These are phyloP conservation scores for Pimephales promelas DNA, from an alignment of 2,113 vertebrate genomes.

Conservation along the genomic window DNA sequence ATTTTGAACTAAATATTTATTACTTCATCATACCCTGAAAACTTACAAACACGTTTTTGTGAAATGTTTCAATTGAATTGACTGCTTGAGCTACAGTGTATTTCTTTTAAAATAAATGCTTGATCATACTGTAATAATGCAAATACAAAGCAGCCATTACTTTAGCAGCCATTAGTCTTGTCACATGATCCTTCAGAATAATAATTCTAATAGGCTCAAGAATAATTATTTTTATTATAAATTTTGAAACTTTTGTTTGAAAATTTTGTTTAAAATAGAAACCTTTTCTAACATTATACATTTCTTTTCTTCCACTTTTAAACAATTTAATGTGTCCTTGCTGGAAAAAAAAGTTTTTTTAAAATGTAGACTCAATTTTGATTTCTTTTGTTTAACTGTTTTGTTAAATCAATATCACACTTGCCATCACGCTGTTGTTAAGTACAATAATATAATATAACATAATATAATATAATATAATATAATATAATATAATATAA, in stretches of 20 bases:
- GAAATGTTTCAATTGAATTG: not conserved
- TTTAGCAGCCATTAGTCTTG: not conserved
- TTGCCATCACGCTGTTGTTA: not conserved
- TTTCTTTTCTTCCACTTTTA: too few species aligned
- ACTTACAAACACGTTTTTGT: too few species aligned
- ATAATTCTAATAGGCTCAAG: not conserved
- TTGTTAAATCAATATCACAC: not conserved
- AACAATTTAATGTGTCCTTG: too few species aligned
- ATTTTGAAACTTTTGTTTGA: too few species aligned
- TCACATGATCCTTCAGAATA: not conserved
- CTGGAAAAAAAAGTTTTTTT: not conserved
- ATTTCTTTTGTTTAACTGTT: not conserved
- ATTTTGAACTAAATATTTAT: not conserved
- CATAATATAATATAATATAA: too few species aligned
- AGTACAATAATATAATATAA: too few species aligned
- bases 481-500: too few species aligned
- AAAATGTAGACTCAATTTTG: not conserved
- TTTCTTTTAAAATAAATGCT: not conserved
- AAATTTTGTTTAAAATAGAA: too few species aligned
- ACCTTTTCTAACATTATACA: too few species aligned
- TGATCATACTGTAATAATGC: not conserved
- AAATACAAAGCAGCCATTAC: not conserved
- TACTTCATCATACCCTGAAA: not conserved
- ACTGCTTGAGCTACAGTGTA: not conserved
- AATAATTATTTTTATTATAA: not conserved